phyloP scores from a whole-genome alignment of 2,113 vertebrate species.

The Pseudopipra pipra region DNA sequence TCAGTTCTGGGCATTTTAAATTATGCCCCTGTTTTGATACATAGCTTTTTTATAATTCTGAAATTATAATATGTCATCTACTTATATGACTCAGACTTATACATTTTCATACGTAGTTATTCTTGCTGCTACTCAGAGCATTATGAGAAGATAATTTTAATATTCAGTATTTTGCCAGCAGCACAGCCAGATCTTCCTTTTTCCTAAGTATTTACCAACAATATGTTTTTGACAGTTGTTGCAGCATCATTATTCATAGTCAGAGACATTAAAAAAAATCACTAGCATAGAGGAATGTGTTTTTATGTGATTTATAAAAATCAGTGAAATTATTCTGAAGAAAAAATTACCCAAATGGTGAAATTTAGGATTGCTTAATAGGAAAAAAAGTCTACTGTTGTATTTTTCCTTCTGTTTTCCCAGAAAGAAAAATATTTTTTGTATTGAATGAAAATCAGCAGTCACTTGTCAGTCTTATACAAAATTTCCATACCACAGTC shows the following conservation, averaged over 20 bases:
- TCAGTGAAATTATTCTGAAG: background rate
- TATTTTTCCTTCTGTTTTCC: background rate
- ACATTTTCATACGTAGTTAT: background rate
- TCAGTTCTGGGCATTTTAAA: background rate
- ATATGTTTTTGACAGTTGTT: background rate
- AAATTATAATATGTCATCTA: background rate
- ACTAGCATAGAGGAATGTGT: background rate
- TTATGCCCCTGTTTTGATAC: background rate
- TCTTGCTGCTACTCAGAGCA: background rate
- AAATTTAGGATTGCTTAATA: background rate
- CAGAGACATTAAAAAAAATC: background rate
- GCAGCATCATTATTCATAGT: background rate
- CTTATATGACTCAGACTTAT: background rate
- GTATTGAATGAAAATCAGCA: background rate
- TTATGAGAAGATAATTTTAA: background rate
- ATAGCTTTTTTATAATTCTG: background rate
- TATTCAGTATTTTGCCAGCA: background rate
- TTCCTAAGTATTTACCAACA: background rate
- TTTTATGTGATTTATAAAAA: background rate
- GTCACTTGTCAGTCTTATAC: background rate
- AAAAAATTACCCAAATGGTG: background rate
- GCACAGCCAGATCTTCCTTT: background rate
- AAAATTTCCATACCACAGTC: background rate
- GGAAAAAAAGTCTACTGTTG: accelerated
- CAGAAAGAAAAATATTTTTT: background rate